Conservation (phyloP, 2,797 vertebrate genomes). For the Phoebastria nigripes region DNA sequence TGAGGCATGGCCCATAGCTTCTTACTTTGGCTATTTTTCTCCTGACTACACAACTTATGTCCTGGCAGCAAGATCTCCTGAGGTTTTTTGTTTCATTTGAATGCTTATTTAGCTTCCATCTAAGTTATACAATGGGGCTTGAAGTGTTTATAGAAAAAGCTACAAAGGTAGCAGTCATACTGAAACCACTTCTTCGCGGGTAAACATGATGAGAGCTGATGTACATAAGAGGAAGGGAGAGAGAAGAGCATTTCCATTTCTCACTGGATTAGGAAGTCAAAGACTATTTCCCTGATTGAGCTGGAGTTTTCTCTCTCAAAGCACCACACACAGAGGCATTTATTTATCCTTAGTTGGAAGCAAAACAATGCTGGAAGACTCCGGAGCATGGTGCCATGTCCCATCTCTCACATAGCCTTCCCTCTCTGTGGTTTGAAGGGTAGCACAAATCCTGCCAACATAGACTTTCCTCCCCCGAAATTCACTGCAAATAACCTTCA, state of each 20-base stretch:
- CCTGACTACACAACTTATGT: conserved; percentile 2
- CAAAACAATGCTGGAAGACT: background rate
- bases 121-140: background rate
- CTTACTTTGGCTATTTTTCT: conserved; percentile 19
- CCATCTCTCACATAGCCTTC: background rate
- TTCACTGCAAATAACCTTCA: background rate
- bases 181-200: background rate
- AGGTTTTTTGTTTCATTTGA: conserved; percentile 28
- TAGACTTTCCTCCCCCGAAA: background rate
- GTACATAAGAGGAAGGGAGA: conserved; percentile 7
- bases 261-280: conserved; percentile 9
- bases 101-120: conserved; percentile 27
- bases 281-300: conserved; percentile 13
- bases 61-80: conserved; percentile 3
- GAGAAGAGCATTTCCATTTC: conserved; percentile 16
- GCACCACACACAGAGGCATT: background rate
- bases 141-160: conserved; percentile 14
- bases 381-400: accelerated
- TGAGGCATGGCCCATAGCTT: background rate
- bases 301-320: background rate
- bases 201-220: conserved; percentile 16
- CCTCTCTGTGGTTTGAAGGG: background rate
- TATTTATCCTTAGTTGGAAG: background rate
- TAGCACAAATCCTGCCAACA: background rate
- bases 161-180: conserved; percentile 14